Percentiles rank a stretch among this genome's conserved stretches.
phyloP scores from a whole-genome alignment of 2,888 invertebrate genomes.

The Thumatha senex region DNA sequence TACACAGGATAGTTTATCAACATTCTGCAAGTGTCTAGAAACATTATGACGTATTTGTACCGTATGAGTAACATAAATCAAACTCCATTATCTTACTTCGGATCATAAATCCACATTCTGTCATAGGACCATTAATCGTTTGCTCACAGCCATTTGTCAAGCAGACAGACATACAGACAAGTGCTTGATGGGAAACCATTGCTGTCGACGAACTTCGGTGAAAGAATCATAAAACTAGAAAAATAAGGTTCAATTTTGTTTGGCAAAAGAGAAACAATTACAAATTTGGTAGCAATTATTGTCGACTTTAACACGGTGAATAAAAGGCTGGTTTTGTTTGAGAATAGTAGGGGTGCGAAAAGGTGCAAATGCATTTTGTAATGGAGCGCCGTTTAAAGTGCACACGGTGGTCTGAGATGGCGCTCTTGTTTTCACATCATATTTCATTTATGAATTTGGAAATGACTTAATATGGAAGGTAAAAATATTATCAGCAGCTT shows the following conservation, averaged over 20 bases:
- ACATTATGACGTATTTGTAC: background rate
- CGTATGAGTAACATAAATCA: slow-evolving; percentile 43
- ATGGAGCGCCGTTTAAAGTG: slow-evolving; percentile 26
- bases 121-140: slow-evolving; percentile 67
- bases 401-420: slow-evolving; percentile 6
- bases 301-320: slow-evolving; percentile 2
- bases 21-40: background rate
- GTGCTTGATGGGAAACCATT: slow-evolving; percentile 33
- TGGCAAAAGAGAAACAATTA: slow-evolving; percentile 9
- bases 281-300: slow-evolving; percentile 3
- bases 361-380: slow-evolving; percentile 35
- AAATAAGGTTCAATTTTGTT: slow-evolving; percentile 22
- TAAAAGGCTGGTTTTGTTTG: slow-evolving; percentile 15
- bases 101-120: slow-evolving; percentile 61
- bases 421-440: too few relatives aligned
- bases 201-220: slow-evolving; percentile 11
- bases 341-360: slow-evolving; percentile 4
- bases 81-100: slow-evolving; percentile 47
- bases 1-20: background rate
- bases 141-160: slow-evolving; percentile 67
- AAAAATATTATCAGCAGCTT: too few relatives aligned
- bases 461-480: too few relatives aligned
- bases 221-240: background rate
- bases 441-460: too few relatives aligned
- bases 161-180: slow-evolving; percentile 58